phyloP scores from a whole-genome alignment of 2,113 vertebrate genomes.

The Sylvietta virens region DNA sequence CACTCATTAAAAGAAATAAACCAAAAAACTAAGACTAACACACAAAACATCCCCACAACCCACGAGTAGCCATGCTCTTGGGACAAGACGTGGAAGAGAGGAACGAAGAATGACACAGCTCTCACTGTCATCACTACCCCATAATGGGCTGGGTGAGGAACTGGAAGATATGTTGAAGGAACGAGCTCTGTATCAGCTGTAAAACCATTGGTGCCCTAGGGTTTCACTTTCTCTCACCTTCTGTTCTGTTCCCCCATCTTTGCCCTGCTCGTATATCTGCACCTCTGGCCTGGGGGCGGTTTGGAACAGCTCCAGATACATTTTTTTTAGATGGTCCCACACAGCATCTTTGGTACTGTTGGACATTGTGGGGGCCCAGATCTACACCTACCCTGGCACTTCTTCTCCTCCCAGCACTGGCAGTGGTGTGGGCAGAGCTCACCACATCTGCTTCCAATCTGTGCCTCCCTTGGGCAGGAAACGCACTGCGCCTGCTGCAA shows the following conservation, averaged over 20 bases:
- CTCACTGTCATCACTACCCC: rapidly evolving
- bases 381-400: rapidly evolving
- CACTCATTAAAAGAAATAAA: not conserved
- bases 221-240: not conserved
- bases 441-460: not conserved
- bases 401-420: not conserved
- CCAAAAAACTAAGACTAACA: not conserved
- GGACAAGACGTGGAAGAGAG: not conserved
- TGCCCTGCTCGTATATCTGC: not conserved
- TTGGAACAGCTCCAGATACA: not conserved
- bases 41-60: not conserved
- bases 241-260: not conserved
- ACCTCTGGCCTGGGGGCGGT: rapidly evolving
- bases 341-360: not conserved
- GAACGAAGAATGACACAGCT: rapidly evolving
- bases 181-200: not conserved
- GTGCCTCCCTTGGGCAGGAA: not conserved
- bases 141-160: not conserved
- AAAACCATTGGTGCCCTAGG: not conserved
- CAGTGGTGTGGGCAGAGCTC: not conserved
- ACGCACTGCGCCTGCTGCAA: not conserved
- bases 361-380: rapidly evolving
- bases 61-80: rapidly evolving
- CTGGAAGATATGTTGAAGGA: not conserved
- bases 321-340: not conserved